Percentiles rank a stretch among this genome's conserved stretches.
phyloP scores from a whole-genome alignment of 2,113 vertebrate genomes.

The Chlamydotis undulata region DNA sequence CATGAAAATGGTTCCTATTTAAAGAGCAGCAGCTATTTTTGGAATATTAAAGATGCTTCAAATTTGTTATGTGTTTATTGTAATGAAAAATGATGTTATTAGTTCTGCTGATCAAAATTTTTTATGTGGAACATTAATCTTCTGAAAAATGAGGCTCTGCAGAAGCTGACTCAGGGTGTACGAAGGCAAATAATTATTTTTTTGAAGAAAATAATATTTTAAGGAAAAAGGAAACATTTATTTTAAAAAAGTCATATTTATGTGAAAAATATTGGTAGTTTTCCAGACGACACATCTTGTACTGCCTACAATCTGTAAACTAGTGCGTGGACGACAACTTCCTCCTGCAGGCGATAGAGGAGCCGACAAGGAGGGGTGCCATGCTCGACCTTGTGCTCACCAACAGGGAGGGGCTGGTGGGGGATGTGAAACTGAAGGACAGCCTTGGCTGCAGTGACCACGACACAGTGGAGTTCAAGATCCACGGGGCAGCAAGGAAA shows the following conservation, averaged over 20 bases:
- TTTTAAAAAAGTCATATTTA: neutral
- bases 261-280: neutral
- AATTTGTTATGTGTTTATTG: neutral
- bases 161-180: neutral
- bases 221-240: neutral
- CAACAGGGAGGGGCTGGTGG: too few species aligned
- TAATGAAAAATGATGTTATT: neutral
- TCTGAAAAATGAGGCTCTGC: neutral
- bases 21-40: neutral
- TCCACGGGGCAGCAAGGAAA: too few species aligned
- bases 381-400: too few species aligned
- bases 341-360: too few species aligned
- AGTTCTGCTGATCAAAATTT: neutral
- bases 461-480: too few species aligned
- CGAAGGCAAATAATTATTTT: neutral
- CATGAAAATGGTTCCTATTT: neutral
- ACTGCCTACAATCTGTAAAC: neutral
- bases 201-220: neutral
- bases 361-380: too few species aligned
- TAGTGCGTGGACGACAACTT: too few species aligned
- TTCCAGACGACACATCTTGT: neutral
- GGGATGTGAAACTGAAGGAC: too few species aligned
- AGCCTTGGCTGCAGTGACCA: too few species aligned
- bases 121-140: neutral
- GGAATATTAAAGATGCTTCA: neutral